Conservation (phyloP, 1,140 invertebrate genomes). For the Panagrolaimus sp. region DNA sequence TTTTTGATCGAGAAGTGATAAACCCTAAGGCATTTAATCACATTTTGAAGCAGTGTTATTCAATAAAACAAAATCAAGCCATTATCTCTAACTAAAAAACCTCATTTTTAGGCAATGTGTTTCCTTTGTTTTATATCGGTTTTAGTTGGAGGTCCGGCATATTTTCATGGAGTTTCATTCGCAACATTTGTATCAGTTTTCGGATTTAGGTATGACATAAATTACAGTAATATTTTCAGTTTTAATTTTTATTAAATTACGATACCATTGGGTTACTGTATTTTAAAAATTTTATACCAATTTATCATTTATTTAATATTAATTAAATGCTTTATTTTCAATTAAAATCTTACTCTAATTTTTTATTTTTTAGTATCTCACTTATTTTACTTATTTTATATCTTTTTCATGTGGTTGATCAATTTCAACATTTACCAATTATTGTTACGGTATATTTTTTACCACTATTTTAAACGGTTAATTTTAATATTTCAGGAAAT, state of each 20-base stretch:
- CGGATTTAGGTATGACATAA: conserved; percentile 34
- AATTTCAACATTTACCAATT: conserved; percentile 53
- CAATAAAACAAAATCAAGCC: too few relatives aligned
- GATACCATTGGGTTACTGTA: too few relatives aligned
- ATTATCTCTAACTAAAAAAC: too few relatives aligned
- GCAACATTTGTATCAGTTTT: conserved; percentile 57
- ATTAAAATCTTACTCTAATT: too few relatives aligned
- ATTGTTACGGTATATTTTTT: conserved; percentile 45
- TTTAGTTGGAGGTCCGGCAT: conserved; percentile 52
- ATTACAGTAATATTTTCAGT: too few relatives aligned
- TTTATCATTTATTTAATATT: too few relatives aligned
- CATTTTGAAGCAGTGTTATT: conserved; percentile 18
- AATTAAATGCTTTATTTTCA: too few relatives aligned
- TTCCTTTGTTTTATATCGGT: conserved; percentile 54
- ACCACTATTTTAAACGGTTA: background rate
- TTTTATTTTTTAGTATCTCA: conserved; percentile 42
- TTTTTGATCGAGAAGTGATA: too few relatives aligned
- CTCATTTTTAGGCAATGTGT: conserved; percentile 44
- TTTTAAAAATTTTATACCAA: too few relatives aligned
- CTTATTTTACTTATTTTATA: conserved; percentile 52
- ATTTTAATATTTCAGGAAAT: conserved; percentile 32
- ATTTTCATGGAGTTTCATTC: conserved; percentile 55
- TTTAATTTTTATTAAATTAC: too few relatives aligned
- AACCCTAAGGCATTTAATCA: too few relatives aligned
- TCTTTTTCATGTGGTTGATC: conserved; percentile 55